These are phyloP conservation scores for Drosophila mercatorum DNA, from an alignment of 2,888 invertebrate genomes.

Conservation along the genomic window DNA sequence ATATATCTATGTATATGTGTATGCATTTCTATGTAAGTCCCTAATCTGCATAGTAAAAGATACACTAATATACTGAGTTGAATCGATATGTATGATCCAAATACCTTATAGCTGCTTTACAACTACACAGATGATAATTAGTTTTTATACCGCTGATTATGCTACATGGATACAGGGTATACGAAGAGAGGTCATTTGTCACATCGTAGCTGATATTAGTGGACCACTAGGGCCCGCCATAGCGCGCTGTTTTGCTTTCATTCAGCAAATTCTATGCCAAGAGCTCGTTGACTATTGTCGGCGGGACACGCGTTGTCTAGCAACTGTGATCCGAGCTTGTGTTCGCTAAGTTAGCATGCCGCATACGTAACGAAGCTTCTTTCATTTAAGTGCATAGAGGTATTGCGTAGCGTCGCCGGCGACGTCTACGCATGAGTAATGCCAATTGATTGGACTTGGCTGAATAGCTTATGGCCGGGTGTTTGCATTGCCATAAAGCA, in stretches of 20 bases:
- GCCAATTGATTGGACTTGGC: constrained; percentile 46
- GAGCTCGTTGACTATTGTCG: constrained; percentile 30
- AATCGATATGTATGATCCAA: too few relatives aligned
- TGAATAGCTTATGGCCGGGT: constrained; percentile 26
- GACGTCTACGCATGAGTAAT: constrained; percentile 68
- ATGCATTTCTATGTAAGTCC: background rate
- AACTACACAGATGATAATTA: background rate
- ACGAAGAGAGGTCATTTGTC: background rate
- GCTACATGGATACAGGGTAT: background rate
- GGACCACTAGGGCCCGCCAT: background rate
- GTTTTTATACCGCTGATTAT: background rate
- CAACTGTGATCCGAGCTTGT: constrained; percentile 7
- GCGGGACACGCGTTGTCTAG: constrained; percentile 32
- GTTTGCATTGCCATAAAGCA: constrained; percentile 37
- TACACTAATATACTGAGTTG: background rate
- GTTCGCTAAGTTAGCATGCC: constrained; percentile 47
- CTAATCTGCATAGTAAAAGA: background rate
- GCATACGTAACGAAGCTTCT: constrained; percentile 31
- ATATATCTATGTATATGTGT: background rate
- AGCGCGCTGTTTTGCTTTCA: constrained; percentile 55
- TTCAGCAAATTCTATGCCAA: constrained; percentile 52
- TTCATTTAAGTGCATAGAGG: constrained; percentile 53
- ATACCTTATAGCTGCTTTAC: background rate
- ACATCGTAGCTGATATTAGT: constrained; percentile 4
- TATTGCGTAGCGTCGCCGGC: constrained; percentile 62